Percentiles rank a stretch among this genome's conserved stretches.
phyloP scores from a whole-genome alignment of 2,113 vertebrate species.

The Ctenodactylus gundi region DNA sequence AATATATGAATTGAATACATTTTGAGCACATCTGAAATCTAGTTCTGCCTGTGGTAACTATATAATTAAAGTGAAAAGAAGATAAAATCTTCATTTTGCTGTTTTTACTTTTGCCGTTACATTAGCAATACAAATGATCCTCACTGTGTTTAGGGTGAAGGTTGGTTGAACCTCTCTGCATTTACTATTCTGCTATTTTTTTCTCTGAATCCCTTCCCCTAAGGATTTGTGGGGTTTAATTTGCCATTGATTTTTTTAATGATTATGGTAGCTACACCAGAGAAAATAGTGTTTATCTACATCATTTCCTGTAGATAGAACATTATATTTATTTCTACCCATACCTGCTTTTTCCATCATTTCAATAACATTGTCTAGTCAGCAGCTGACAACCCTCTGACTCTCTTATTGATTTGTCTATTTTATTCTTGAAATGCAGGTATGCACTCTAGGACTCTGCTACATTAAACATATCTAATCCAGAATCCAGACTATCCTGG shows the following conservation, averaged over 20 bases:
- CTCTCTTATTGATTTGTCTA: constrained; percentile 44
- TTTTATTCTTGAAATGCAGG: constrained; percentile 51
- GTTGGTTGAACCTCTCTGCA: constrained; percentile 66
- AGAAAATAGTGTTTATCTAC: constrained; percentile 79
- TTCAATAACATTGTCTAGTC: constrained; percentile 54
- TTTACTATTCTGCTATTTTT: constrained; percentile 55
- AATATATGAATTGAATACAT: not conserved
- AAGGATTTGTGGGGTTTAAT: constrained; percentile 82
- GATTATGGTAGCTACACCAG: constrained; percentile 70
- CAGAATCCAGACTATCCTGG: not conserved
- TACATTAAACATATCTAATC: not conserved
- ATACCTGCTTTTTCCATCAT: constrained; percentile 38
- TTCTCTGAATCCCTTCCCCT: not conserved
- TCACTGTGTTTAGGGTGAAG: constrained; percentile 46
- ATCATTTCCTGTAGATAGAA: constrained; percentile 53
- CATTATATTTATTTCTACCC: constrained; percentile 36
- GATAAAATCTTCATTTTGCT: constrained; percentile 41
- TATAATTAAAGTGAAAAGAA: constrained; percentile 56
- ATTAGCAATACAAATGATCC: constrained; percentile 60
- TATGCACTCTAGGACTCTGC: constrained; percentile 7
- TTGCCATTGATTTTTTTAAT: constrained; percentile 84
- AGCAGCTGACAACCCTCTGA: constrained; percentile 46
- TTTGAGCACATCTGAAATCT: not conserved
- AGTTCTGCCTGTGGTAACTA: not conserved
- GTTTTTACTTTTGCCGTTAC: constrained; percentile 26